phyloP scores from a whole-genome alignment of 1,140 invertebrate genomes.

The Bombus sibiricus region DNA sequence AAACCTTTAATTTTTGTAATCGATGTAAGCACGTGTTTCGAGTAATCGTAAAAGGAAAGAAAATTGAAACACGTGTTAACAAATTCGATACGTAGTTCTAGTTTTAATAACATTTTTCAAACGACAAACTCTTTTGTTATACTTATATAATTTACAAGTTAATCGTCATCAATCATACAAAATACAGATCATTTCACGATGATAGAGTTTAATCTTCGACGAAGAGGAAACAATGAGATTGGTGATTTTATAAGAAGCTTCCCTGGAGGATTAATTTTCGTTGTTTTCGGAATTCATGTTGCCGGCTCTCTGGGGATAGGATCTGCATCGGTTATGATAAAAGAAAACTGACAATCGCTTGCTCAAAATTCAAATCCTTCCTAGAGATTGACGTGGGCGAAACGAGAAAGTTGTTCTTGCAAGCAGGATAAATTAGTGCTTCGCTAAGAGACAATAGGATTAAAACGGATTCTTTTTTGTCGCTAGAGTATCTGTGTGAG shows the following conservation, averaged over 20 bases:
- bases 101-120: too few relatives aligned
- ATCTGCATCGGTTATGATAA: conserved; percentile 14
- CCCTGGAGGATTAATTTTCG: conserved; percentile 10
- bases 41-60: too few relatives aligned
- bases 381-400: conserved; percentile 56
- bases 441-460: conserved; percentile 58
- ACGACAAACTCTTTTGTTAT: too few relatives aligned
- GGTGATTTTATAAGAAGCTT: neutral
- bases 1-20: too few relatives aligned
- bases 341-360: conserved; percentile 33
- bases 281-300: neutral
- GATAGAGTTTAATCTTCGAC: neutral
- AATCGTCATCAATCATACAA: too few relatives aligned
- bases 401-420: conserved; percentile 18
- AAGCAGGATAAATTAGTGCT: conserved; percentile 28
- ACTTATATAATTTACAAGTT: too few relatives aligned
- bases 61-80: too few relatives aligned
- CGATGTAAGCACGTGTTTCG: too few relatives aligned
- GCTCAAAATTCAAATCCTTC: conserved; percentile 61
- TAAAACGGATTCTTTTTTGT: conserved; percentile 31
- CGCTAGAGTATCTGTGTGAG: neutral
- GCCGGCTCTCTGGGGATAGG: neutral
- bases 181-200: neutral
- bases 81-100: too few relatives aligned
- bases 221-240: conserved; percentile 13